These are phyloP conservation scores for Pholis gunnellus DNA, from an alignment of 2,113 vertebrate genomes.

Conservation along the genomic window DNA sequence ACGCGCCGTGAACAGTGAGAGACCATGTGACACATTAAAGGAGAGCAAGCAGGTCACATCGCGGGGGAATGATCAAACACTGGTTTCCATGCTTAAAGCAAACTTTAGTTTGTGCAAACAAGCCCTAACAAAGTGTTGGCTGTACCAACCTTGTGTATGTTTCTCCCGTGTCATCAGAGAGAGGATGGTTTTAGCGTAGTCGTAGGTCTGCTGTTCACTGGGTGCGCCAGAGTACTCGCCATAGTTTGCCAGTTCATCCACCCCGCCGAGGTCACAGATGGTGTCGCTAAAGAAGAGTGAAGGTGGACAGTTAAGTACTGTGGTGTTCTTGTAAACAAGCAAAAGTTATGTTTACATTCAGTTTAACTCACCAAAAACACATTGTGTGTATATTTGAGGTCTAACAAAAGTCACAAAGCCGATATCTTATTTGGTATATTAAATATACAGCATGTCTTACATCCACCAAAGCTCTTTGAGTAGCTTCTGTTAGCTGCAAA, in stretches of 20 bases:
- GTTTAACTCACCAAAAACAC: background rate
- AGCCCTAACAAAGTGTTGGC: background rate
- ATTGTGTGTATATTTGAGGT: background rate
- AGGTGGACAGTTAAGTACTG: background rate
- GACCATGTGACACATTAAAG: background rate
- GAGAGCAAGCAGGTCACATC: background rate
- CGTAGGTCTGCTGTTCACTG: slow-evolving; percentile 98
- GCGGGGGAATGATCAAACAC: background rate
- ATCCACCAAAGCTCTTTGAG: background rate
- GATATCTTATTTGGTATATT: background rate
- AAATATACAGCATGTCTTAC: background rate
- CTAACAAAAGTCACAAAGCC: background rate
- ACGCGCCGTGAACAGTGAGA: background rate
- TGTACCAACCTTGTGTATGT: slow-evolving; percentile 87
- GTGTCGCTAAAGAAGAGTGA: slow-evolving; percentile 87
- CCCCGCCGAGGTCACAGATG: slow-evolving; percentile 97
- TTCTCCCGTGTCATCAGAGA: slow-evolving; percentile 98
- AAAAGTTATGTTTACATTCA: background rate
- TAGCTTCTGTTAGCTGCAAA: background rate
- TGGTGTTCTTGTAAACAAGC: background rate
- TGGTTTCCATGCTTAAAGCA: background rate
- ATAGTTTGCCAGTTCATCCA: slow-evolving; percentile 96
- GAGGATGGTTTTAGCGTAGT: slow-evolving; percentile 98
- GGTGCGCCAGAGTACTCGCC: slow-evolving; percentile 98
- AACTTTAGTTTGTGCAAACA: background rate